A percentile compares a stretch with the other conserved stretches of the same genome.
Conservation (phyloP, 1,140 invertebrate species). For the Hylyphantes graminicola region DNA sequence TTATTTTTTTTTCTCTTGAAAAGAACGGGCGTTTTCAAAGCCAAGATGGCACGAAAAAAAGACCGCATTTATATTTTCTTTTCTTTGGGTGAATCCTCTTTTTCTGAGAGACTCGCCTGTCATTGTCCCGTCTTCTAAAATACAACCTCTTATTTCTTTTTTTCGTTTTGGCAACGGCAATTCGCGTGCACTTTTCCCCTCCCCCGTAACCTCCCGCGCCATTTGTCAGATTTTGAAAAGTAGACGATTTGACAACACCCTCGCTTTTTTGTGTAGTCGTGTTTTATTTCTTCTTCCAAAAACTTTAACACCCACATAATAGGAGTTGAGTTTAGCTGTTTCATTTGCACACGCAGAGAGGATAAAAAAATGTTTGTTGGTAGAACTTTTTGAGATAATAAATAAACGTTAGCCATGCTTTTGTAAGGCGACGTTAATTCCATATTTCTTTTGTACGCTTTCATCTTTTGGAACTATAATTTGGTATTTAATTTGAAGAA, state of each 20-base stretch:
- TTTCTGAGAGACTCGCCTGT: constrained; percentile 33
- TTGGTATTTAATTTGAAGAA: not conserved
- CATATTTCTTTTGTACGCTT: constrained; percentile 12
- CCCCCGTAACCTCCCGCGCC: not conserved
- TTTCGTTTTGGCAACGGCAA: not conserved
- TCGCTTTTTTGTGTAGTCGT: constrained; percentile 24
- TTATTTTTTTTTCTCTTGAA: constrained; percentile 10
- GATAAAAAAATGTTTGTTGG: not conserved
- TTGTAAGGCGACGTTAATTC: constrained; percentile 12
- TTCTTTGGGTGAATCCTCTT: constrained; percentile 9
- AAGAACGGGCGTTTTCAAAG: constrained; percentile 36
- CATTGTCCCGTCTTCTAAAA: constrained; percentile 39
- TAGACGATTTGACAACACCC: constrained; percentile 47
- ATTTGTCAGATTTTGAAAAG: constrained; percentile 45
- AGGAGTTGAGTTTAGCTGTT: constrained; percentile 31
- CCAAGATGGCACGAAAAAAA: constrained; percentile 22
- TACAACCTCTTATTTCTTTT: constrained; percentile 30
- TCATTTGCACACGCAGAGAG: constrained; percentile 21
- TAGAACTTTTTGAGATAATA: not conserved
- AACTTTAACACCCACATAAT: constrained; percentile 47
- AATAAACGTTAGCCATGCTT: constrained; percentile 7
- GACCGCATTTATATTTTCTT: not conserved
- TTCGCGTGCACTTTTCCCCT: constrained; percentile 12
- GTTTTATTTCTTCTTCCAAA: constrained; percentile 21
- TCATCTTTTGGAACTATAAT: constrained; percentile 21